These are phyloP conservation scores for Muntiacus reevesi DNA, from an alignment of 2,113 vertebrate genomes.

Conservation along the genomic window DNA sequence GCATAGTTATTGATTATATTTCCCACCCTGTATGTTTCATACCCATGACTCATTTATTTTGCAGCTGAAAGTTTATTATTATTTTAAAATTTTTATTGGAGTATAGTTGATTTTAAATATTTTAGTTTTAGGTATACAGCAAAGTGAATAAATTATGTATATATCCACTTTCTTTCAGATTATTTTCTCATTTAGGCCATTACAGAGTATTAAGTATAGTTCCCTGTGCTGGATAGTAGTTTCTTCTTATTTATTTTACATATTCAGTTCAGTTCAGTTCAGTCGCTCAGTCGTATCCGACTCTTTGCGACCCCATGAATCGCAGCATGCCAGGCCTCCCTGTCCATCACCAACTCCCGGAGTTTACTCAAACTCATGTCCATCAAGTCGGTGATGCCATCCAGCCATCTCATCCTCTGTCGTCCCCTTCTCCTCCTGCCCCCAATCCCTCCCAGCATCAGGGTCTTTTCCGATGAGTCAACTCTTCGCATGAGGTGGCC, in stretches of 20 bases:
- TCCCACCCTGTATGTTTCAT: not conserved
- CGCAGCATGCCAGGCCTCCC: not conserved
- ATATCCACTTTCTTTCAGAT: not conserved
- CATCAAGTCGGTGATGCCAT: not conserved
- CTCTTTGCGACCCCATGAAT: not conserved
- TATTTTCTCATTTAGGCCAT: not conserved
- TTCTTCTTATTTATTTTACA: not conserved
- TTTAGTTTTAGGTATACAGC: not conserved
- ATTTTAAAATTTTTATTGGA: not conserved
- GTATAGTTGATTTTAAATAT: not conserved
- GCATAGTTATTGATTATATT: not conserved
- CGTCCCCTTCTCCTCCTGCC: not conserved
- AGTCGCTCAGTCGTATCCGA: accelerated
- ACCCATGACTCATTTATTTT: not conserved
- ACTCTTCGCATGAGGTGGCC: not conserved
- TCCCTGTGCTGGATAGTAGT: not conserved
- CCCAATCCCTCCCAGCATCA: not conserved
- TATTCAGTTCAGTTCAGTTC: not conserved
- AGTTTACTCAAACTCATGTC: not conserved
- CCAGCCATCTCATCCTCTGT: not conserved
- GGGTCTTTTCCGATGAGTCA: not conserved
- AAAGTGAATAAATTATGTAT: not conserved
- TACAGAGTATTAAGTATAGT: not conserved
- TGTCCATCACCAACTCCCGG: not conserved
- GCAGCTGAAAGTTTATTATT: not conserved